Evolutionary conservation across 1,140 invertebrate species (phyloP).

Genomic region (Cydia amplana): DNA sequence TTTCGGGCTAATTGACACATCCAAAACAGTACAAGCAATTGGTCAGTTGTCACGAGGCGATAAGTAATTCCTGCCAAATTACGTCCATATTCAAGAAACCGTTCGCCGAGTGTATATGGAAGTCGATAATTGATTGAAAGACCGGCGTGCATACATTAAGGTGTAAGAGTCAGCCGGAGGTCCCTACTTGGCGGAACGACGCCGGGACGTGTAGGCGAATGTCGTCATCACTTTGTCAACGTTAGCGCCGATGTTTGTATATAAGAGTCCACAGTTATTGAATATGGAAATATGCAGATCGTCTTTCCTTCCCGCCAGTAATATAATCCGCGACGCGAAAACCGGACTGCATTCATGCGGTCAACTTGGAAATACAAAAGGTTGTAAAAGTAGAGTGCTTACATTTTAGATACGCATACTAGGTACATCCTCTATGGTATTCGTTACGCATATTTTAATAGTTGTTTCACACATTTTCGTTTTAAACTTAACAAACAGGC

Average conservation of each 20-base stretch:
- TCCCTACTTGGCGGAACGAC: slow-evolving; percentile 53
- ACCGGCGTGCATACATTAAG: slow-evolving; percentile 45
- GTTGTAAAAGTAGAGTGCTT: slow-evolving; percentile 8
- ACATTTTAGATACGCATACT: slow-evolving; percentile 4
- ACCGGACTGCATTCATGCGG: background rate
- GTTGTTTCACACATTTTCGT: slow-evolving; percentile 33
- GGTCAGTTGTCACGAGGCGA: slow-evolving; percentile 20
- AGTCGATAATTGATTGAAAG: slow-evolving; percentile 60
- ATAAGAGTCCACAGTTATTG: slow-evolving; percentile 13
- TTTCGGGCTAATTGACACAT: slow-evolving; percentile 39
- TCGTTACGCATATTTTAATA: slow-evolving; percentile 26
- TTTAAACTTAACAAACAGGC: slow-evolving; percentile 14
- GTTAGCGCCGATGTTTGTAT: slow-evolving; percentile 39
- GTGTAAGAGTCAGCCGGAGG: slow-evolving; percentile 37
- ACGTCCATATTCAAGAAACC: slow-evolving; percentile 35
- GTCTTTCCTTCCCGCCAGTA: slow-evolving; percentile 21
- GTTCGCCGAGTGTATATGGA: slow-evolving; percentile 45
- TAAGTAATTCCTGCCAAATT: slow-evolving; percentile 38
- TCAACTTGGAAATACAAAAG: slow-evolving; percentile 24
- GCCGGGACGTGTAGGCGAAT: slow-evolving; percentile 51
- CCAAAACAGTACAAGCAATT: slow-evolving; percentile 35
- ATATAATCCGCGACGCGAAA: slow-evolving; percentile 28
- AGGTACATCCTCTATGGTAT: background rate
- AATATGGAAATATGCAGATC: slow-evolving; percentile 31
- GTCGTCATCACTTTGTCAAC: slow-evolving; percentile 47